Conservation (phyloP, 2,113 vertebrate species). For the Vicugna pacos region DNA sequence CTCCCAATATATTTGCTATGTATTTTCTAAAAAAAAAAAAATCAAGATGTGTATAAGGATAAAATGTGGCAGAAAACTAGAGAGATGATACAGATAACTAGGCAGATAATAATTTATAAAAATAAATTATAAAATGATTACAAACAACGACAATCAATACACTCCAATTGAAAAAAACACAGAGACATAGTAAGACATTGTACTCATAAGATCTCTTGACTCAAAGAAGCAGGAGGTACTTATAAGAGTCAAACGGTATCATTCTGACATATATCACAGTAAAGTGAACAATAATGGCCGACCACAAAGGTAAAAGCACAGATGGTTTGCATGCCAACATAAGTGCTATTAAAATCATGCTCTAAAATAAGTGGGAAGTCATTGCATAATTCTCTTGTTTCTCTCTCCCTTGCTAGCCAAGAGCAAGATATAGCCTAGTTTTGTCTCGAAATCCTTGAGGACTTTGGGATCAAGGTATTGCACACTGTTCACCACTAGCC, state of each 20-base stretch:
- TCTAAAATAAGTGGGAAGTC: not conserved
- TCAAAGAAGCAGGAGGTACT: not conserved
- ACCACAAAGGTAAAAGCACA: not conserved
- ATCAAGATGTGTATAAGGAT: not conserved
- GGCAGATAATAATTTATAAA: not conserved
- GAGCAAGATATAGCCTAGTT: not conserved
- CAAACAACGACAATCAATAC: not conserved
- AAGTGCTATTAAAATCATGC: not conserved
- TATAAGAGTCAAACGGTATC: not conserved
- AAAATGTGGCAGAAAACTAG: not conserved
- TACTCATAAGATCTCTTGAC: not conserved
- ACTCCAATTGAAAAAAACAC: not conserved
- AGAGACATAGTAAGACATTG: not conserved
- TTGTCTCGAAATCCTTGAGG: not conserved
- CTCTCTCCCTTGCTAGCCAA: not conserved
- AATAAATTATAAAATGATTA: conserved; percentile 10
- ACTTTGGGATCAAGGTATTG: not conserved
- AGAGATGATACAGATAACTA: conserved; percentile 7
- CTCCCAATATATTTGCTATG: not conserved
- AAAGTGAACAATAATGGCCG: not conserved
- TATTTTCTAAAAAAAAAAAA: conserved; percentile 48
- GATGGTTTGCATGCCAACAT: not conserved
- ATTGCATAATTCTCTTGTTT: not conserved
- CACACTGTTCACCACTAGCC: not conserved
- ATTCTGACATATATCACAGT: not conserved